Evolutionary conservation across 2,113 vertebrate species (phyloP).

Genomic region (Lepus americanus): DNA sequence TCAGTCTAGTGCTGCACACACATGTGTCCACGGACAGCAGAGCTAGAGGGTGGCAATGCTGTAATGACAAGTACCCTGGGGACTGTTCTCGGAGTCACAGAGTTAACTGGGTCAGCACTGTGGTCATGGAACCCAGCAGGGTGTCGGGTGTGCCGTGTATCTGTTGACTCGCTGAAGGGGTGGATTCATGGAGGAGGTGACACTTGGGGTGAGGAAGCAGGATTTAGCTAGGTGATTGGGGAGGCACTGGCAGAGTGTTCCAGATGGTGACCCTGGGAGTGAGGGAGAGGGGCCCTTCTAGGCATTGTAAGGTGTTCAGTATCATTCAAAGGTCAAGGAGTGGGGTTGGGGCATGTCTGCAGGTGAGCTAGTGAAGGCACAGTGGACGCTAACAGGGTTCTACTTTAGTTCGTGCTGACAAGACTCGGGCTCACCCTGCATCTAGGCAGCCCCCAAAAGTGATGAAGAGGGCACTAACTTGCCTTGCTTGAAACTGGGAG

Average conservation of each 20-base stretch:
- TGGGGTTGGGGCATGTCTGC: not conserved
- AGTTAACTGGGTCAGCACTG: not conserved
- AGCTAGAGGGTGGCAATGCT: not conserved
- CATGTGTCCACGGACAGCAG: not conserved
- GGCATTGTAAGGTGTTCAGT: not conserved
- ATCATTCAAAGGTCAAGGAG: not conserved
- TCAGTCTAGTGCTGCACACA: not conserved
- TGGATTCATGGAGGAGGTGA: not conserved
- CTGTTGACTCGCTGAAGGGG: not conserved
- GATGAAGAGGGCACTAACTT: not conserved
- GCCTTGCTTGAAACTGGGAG: not conserved
- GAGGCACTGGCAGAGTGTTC: not conserved
- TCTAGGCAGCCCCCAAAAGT: not conserved
- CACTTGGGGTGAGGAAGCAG: not conserved
- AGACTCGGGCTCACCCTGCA: not conserved
- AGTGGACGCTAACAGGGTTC: no score
- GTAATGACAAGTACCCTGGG: not conserved
- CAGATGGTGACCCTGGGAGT: not conserved
- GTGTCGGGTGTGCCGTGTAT: not conserved
- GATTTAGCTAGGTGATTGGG: not conserved
- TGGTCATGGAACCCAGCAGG: not conserved
- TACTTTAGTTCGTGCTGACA: not conserved
- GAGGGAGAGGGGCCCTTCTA: not conserved
- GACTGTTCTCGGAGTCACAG: not conserved
- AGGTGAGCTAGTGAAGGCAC: not conserved